A percentile compares a stretch with the other conserved stretches of the same genome.
Evolutionary conservation across 2,113 vertebrate species (phyloP).

Genomic region (Fregetta grallaria): DNA sequence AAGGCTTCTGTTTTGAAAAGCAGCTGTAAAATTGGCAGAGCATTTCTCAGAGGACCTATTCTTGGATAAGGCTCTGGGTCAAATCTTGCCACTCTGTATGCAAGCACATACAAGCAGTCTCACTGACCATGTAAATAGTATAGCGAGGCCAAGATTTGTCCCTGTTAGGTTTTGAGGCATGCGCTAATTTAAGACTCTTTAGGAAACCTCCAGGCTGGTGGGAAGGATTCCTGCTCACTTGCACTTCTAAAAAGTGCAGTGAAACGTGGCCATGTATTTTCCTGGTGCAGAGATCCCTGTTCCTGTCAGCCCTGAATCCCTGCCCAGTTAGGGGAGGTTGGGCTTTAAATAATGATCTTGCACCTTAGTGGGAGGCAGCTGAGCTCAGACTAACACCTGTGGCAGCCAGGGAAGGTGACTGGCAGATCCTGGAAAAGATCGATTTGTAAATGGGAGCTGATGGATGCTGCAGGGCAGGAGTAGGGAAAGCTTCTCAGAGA

Average conservation of each 20-base stretch:
- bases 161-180: neutral
- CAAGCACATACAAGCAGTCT: neutral
- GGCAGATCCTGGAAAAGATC: neutral
- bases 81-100: neutral
- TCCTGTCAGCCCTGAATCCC: neutral
- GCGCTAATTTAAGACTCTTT: neutral
- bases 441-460: neutral
- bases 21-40: neutral
- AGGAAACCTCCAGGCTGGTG: neutral
- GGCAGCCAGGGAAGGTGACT: neutral
- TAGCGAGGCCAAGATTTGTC: neutral
- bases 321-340: neutral
- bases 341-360: neutral
- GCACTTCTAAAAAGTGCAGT: fast-evolving
- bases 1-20: conserved; percentile 20
- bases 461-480: neutral
- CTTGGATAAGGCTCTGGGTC: neutral
- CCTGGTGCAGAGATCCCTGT: neutral
- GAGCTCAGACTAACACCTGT: neutral
- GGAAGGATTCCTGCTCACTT: neutral
- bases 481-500: neutral
- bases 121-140: neutral
- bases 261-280: fast-evolving
- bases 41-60: neutral
- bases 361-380: neutral